Base-by-base conservation (phyloP, 1,140 invertebrate species). In the Eriosoma lanigerum region DNA sequence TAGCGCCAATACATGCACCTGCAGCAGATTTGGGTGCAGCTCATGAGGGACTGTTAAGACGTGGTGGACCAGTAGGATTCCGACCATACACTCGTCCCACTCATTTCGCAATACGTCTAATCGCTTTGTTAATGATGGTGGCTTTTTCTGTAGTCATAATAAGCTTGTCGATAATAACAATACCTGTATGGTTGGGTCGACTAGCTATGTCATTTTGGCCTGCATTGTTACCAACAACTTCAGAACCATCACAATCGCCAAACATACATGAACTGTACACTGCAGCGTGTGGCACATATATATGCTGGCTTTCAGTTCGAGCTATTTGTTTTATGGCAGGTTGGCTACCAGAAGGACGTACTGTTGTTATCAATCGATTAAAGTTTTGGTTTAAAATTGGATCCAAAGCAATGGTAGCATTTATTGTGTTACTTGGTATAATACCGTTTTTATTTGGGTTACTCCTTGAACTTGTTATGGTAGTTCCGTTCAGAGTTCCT, bases 221-320 rank as follows among this genome's bases (percentile, higher is more conserved):
- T 46, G 89, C 90, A 6, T 89, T 90, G 8, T 87, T 88, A 12
- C 86, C 87, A 5, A 86, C 87, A 8, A 60, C 86, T 84, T 32
- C 87, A 86, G 84, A 84, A 19, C 76, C 84, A n/a, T 38, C 82
- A 26, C 76, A 24, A 9, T 87, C 89, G 56, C 88, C 82, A 0
- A 81, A 90, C 62, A 92, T 98, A 0, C 96, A 99, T 85, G 98
- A 99, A 86, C 87, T 99, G 0, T 98, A 99, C 84, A 99, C 97
- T 1, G 93, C 95, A 0, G 95, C 96, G 0, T 94, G 93, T 86
- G 96, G 97, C 0, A 91, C 96, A 24, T 99, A 98, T 86, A 88
- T 96, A 3, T 97, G 96, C 85, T 98, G 96, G 96, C 88, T 97
- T 50, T 86, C 89, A 1, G 91, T 94, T 0, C 89, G 96, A 6